Conservation (phyloP, 2,888 invertebrate genomes). For the Sarcophaga caerulescens region DNA sequence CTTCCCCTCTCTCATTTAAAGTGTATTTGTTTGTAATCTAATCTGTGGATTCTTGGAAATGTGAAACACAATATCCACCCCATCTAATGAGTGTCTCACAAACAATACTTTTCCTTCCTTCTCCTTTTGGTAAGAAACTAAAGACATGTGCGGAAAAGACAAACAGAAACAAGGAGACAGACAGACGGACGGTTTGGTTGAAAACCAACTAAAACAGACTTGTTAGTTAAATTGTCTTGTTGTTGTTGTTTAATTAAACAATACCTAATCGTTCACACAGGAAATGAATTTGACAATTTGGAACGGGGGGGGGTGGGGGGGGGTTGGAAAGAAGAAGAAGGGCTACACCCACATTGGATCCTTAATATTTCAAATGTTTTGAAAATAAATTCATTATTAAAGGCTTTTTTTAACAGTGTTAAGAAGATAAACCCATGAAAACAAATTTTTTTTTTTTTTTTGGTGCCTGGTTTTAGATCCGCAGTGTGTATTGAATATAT, state of each 20-base stretch:
- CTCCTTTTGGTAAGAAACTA: conserved; percentile 46
- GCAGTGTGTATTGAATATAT: too few species aligned
- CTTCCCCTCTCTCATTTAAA: conserved; percentile 4
- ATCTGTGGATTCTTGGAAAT: conserved; percentile 66
- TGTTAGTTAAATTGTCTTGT: not conserved
- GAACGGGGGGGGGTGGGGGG: not conserved
- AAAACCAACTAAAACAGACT: not conserved
- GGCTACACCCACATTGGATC: not conserved
- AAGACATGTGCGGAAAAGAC: conserved; percentile 62
- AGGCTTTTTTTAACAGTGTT: not conserved
- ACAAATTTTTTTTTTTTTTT: too few species aligned
- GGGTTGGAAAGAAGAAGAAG: not conserved
- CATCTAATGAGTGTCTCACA: conserved; percentile 41
- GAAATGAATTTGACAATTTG: conserved; percentile 15
- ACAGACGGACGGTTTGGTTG: not conserved
- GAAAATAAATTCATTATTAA: not conserved
- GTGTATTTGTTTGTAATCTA: conserved; percentile 47
- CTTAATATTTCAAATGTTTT: not conserved
- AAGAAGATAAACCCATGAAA: too few species aligned
- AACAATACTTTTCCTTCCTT: conserved; percentile 17
- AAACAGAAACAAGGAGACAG: not conserved
- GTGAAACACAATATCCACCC: conserved; percentile 61
- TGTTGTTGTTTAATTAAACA: conserved; percentile 16
- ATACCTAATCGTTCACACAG: not conserved
- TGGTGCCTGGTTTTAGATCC: too few species aligned